Percentiles rank a stretch among this genome's conserved stretches.
phyloP scores from a whole-genome alignment of 2,888 invertebrate species.

The Macrophya annulata region DNA sequence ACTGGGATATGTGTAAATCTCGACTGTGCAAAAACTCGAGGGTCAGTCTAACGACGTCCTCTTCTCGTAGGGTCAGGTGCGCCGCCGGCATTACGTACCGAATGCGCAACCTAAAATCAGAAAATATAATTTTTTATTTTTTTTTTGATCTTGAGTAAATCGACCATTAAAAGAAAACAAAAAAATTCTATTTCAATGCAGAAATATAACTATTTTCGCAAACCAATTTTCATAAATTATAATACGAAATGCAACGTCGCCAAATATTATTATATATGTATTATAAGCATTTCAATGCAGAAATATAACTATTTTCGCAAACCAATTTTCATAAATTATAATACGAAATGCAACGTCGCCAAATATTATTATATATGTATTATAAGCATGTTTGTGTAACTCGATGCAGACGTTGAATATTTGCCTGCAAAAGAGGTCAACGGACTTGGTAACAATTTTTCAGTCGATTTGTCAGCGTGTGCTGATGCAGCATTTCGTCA shows the following conservation, averaged over 20 bases:
- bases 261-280: background rate
- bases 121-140: background rate
- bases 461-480: background rate
- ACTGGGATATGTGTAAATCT: conserved; percentile 94
- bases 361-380: background rate
- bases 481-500: conserved; percentile 49
- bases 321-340: background rate
- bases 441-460: conserved; percentile 29
- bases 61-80: conserved; percentile 92
- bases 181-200: too few relatives aligned
- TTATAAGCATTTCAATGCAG: background rate
- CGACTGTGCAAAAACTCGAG: conserved; percentile 94
- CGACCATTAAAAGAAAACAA: background rate
- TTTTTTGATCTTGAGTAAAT: background rate
- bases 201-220: background rate
- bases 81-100: conserved; percentile 89
- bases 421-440: conserved; percentile 24
- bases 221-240: background rate
- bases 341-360: background rate
- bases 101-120: conserved; percentile 76
- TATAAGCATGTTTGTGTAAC: background rate
- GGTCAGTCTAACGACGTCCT: conserved; percentile 92
- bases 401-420: background rate
- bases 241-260: background rate
- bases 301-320: background rate